A percentile compares a stretch with the other conserved stretches of the same genome.
Conservation (phyloP, 2,113 vertebrate species). For the Thunnus thynnus region DNA sequence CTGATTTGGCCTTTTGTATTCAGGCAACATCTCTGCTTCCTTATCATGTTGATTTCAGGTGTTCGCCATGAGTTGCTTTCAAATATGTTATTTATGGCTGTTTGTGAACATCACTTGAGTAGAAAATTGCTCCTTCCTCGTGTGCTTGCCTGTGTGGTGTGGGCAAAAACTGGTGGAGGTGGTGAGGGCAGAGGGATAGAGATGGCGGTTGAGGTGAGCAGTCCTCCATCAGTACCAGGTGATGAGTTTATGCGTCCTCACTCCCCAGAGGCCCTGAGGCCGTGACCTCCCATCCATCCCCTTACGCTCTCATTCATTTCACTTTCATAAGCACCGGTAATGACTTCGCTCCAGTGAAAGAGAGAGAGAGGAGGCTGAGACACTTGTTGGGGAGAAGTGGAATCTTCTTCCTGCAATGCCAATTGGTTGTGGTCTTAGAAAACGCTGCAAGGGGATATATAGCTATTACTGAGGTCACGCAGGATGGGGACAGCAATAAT, state of each 20-base stretch:
- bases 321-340: conserved; percentile 92
- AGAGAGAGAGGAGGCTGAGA: conserved; percentile 71
- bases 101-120: conserved; percentile 52
- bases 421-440: conserved; percentile 45
- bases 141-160: conserved; percentile 28
- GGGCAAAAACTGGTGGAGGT: conserved; percentile 64
- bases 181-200: conserved; percentile 72
- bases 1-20: conserved; percentile 32
- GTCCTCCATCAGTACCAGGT: conserved; percentile 83
- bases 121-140: conserved; percentile 62
- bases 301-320: conserved; percentile 93
- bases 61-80: conserved; percentile 37
- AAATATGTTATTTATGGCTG: conserved; percentile 52
- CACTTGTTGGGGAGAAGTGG: conserved; percentile 87
- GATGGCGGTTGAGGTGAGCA: conserved; percentile 42
- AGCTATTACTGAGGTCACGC: conserved; percentile 68
- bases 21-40: conserved; percentile 1
- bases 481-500: conserved; percentile 64
- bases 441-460: conserved; percentile 51
- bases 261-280: conserved; percentile 82
- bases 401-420: conserved; percentile 46
- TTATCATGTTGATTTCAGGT: conserved; percentile 50
- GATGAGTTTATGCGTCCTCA: conserved; percentile 94
- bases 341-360: conserved; percentile 86
- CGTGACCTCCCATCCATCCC: conserved; percentile 88